A percentile compares a stretch with the other conserved stretches of the same genome.
Conservation (phyloP, 2,888 invertebrate genomes). For the Hyalella azteca region DNA sequence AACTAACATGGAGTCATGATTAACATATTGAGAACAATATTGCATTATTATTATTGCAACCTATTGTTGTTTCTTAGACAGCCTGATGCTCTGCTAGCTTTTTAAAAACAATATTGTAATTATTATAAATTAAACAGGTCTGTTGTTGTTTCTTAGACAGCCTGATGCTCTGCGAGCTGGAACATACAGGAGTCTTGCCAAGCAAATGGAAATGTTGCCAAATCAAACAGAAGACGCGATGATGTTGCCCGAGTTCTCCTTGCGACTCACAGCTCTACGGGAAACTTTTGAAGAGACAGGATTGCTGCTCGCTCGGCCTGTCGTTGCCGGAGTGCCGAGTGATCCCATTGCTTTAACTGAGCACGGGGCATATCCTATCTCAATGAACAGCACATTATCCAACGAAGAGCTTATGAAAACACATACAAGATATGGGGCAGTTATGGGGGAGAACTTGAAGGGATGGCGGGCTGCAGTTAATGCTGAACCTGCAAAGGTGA, state of each 20-base stretch:
- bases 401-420: no score
- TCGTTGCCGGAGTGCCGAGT: neutral
- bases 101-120: no score
- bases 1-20: no score
- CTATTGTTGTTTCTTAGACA: slow-evolving; percentile 7
- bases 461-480: neutral
- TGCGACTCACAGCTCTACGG: slow-evolving; percentile 1
- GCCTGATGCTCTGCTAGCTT: neutral
- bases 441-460: neutral
- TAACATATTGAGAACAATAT: no score
- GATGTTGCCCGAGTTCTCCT: neutral
- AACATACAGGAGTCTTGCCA: neutral
- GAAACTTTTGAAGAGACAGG: slow-evolving; percentile 26
- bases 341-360: neutral
- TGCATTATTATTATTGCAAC: no score
- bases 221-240: no score
- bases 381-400: neutral
- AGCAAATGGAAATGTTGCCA: neutral
- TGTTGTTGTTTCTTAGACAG: slow-evolving; percentile 12
- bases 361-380: neutral
- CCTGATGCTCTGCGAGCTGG: neutral
- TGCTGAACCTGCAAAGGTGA: neutral
- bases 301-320: neutral
- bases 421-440: neutral
- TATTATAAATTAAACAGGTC: no score